Evolutionary conservation across 2,113 vertebrate species (phyloP).

Genomic region (Jacana jacana): DNA sequence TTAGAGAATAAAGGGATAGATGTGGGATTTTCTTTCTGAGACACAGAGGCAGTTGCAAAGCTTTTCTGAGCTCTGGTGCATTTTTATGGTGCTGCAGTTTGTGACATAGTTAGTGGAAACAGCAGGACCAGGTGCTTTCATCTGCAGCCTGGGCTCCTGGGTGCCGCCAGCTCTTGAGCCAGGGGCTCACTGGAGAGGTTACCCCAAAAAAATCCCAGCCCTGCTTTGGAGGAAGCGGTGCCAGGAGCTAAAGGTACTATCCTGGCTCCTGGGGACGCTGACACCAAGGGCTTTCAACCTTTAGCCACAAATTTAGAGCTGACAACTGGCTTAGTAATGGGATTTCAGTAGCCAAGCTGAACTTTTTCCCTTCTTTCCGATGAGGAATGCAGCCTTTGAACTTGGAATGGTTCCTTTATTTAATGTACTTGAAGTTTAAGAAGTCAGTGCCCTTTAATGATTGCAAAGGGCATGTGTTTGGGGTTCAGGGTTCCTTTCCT

Average conservation of each 20-base stretch:
- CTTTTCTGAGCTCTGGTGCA: not conserved
- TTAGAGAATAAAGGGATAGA: not conserved
- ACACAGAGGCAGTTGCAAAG: not conserved
- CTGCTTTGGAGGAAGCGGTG: rapidly evolving
- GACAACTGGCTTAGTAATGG: rapidly evolving
- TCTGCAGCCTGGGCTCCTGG: not conserved
- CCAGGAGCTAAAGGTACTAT: not conserved
- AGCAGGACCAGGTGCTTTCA: not conserved
- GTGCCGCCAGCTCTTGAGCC: not conserved
- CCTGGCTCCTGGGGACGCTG: not conserved
- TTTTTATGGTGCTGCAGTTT: not conserved
- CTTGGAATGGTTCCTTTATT: not conserved
- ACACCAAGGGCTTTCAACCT: rapidly evolving
- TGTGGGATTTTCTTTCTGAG: not conserved
- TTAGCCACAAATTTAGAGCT: not conserved
- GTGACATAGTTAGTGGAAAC: not conserved
- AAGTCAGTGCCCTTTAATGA: not conserved
- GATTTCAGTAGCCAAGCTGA: not conserved
- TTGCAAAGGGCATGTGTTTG: not conserved
- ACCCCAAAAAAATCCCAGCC: not conserved
- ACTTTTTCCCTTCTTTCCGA: not conserved
- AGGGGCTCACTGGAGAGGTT: not conserved
- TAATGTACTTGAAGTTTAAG: not conserved
- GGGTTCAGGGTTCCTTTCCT: not conserved
- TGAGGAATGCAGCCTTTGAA: not conserved